A percentile compares a stretch with the other conserved stretches of the same genome.
These are phyloP conservation scores for Vidua chalybeata DNA, from an alignment of 2,113 vertebrate species.

Conservation along the genomic window DNA sequence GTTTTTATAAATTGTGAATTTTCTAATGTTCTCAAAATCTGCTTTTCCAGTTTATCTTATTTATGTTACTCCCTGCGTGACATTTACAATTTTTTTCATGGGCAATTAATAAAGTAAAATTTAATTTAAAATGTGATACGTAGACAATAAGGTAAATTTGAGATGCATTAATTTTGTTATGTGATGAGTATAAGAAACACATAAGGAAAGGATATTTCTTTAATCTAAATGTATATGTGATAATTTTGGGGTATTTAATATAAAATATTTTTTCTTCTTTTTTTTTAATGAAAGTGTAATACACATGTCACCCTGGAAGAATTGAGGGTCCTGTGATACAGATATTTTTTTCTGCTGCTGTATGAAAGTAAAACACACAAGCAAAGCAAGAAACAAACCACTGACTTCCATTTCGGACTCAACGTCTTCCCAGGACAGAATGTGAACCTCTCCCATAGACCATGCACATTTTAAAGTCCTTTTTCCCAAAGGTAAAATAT, in stretches of 20 bases:
- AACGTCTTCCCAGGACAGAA: neutral
- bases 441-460: neutral
- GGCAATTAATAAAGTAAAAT: neutral
- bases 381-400: neutral
- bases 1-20: neutral
- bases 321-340: neutral
- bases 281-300: neutral
- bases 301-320: fast-evolving
- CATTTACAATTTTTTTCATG: neutral
- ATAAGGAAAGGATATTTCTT: neutral
- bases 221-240: neutral
- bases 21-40: neutral
- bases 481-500: neutral
- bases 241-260: neutral
- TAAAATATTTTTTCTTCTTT: neutral
- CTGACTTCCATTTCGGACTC: neutral
- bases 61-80: neutral
- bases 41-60: neutral
- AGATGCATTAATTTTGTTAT: neutral
- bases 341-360: neutral
- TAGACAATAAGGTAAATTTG: neutral
- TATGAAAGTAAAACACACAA: neutral
- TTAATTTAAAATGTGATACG: neutral
- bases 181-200: neutral
- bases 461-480: neutral